Base-by-base conservation (phyloP, 2,888 invertebrate species). In the Caenorhabditis parvicauda region DNA sequence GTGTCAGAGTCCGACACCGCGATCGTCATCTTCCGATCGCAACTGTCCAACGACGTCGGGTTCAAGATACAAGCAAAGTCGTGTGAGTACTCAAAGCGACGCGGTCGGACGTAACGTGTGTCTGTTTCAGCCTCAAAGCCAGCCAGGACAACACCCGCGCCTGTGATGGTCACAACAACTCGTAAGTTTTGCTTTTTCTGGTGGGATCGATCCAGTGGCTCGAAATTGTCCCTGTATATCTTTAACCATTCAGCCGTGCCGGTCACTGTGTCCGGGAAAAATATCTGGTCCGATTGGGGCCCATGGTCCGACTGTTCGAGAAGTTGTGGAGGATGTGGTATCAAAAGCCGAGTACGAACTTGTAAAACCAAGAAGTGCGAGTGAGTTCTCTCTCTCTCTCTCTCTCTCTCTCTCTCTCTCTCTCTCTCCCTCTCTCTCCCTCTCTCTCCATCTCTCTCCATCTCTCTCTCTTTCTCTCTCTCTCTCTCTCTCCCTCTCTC, bases 1-100 rank as follows among this genome's bases (percentile, higher is more conserved):
- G 76, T 93, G 90, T 94, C 94, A 91, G 90, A 93, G 91, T 55
- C 92, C 90, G 74, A 92, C 88, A 50, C 91, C 88, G 84, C 92
- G 0, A 91, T 70, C 37, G 73, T 91, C 87, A 86, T 94, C 90
- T 80, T 81, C 64, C 67, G 73, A 5, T 67, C 80, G 1, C 72
- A 73, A 44, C 55, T 68, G 1, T 64, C 74, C 6, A 54, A 43
- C 0, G 78, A 77, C 41, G 53, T 75, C 29, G 80, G 79, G 2
- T 77, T 78, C 55, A 70, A 69, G 43, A 56, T 73, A 12, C 64
- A 67, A 35, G 61, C 60, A 2, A 46, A 67, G 51, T 51, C 64
- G 2, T 70, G 76, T 76, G 17, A 56, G 66, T 52, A 25, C 12
- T 21, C 27, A 39, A 39, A 37, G 9, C n/a, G 9, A 41, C 2